Evolutionary conservation across 2,888 invertebrate genomes (phyloP).

Genomic region (Eristalinus sepulchralis): DNA sequence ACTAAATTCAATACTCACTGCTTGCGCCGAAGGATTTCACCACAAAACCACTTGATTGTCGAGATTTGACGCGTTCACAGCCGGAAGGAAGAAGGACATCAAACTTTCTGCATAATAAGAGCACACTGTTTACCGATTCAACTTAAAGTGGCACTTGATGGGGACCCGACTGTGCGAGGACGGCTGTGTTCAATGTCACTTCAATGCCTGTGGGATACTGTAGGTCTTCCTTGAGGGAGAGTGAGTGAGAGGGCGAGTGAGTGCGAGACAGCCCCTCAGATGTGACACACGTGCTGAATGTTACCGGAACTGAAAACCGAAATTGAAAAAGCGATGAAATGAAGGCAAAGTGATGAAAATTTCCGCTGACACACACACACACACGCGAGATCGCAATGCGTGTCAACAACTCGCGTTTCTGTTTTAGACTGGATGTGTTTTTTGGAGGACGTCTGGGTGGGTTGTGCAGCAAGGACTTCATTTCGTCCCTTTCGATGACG

Average conservation of each 20-base stretch:
- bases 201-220: neutral
- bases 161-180: neutral
- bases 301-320: neutral
- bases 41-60: neutral
- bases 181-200: slow-evolving; percentile 11
- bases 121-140: neutral
- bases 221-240: neutral
- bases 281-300: slow-evolving; percentile 2
- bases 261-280: too few relatives aligned
- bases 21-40: neutral
- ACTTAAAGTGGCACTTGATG: neutral
- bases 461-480: neutral
- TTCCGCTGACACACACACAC: neutral
- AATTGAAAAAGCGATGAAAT: slow-evolving; percentile 1
- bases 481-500: neutral
- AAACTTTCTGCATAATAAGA: neutral
- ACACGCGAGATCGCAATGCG: neutral
- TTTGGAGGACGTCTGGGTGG: neutral
- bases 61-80: neutral
- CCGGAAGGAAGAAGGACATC: neutral
- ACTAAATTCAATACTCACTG: neutral
- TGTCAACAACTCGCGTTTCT: slow-evolving; percentile 9
- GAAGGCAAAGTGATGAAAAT: neutral
- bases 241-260: neutral
- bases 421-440: slow-evolving; percentile 7